Evolutionary conservation across 2,113 vertebrate species (phyloP).

Genomic region (Stigmatopora nigra): DNA sequence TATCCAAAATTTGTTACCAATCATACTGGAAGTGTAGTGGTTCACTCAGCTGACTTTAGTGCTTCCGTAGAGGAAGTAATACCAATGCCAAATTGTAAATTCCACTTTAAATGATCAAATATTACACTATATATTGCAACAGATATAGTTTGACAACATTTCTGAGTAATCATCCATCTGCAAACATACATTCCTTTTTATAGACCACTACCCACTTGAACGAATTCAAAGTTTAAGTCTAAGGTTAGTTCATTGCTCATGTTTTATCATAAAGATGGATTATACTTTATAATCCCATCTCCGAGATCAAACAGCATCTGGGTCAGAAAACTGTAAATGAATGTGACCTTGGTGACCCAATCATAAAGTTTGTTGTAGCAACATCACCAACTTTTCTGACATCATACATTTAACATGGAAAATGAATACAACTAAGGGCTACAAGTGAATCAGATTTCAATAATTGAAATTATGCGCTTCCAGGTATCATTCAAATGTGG

Average conservation of each 20-base stretch:
- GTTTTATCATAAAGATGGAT: slow-evolving; percentile 43
- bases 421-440: not conserved
- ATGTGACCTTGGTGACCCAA: slow-evolving; percentile 25
- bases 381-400: slow-evolving; percentile 14
- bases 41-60: not conserved
- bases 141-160: slow-evolving; percentile 19
- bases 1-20: slow-evolving; percentile 32
- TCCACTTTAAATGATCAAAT: not conserved
- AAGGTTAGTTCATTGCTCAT: slow-evolving; percentile 28
- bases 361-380: slow-evolving; percentile 13
- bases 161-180: slow-evolving; percentile 25
- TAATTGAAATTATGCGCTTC: not conserved
- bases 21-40: not conserved
- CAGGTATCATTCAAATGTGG: not conserved
- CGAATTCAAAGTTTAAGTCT: slow-evolving; percentile 18
- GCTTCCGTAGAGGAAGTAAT: not conserved
- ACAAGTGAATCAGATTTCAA: not conserved
- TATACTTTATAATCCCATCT: slow-evolving; percentile 29
- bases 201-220: slow-evolving; percentile 35
- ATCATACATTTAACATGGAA: slow-evolving; percentile 40
- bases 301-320: slow-evolving; percentile 47
- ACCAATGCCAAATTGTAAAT: not conserved
- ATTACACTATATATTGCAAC: slow-evolving; percentile 8
- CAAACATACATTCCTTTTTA: slow-evolving; percentile 32
- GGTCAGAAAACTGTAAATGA: slow-evolving; percentile 40